Evolutionary conservation across 2,797 vertebrate species (phyloP), one percentile per base, ranked within the genome.

Genomic region (Pempheris klunzingeri): DNA sequence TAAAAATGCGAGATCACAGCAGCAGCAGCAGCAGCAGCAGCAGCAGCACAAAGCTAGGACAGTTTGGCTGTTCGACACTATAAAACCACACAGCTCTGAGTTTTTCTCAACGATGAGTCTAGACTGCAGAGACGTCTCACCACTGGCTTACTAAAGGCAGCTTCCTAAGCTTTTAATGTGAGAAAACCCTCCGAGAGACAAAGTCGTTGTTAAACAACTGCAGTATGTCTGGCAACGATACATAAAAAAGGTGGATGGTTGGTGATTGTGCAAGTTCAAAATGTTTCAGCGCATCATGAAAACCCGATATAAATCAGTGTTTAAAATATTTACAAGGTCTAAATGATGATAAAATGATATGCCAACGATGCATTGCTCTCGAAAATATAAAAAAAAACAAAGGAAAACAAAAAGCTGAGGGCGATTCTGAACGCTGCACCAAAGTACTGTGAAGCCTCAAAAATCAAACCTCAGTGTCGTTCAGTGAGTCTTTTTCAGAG

Each of bases 251-350:
- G 28, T 69, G 83, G 84, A 83, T 86, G 77, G 73, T 77, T 85
- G 71, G 87, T 80, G 91, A 92, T 87, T 90, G 93, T 94, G 93
- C 91, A 90, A 92, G 85, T 88, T 90, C 86, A 88, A 80, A 88
- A 85, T 20, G 47, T 81, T 59, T 93, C 84, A 88, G 85, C 82
- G 71, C 80, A 58, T 88, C 69, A 80, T 81, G 88, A 90, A 89
- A 94, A 85, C 81, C 86, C 75, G 54, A 78, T 53, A 77, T 63
- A 66, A 67, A 90, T 94, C 90, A 88, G 91, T 92, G 91, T 89
- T 88, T 92, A 89, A 89, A 92, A 92, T 94, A 94, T 94, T 88
- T 93, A 95, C 94, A 95, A 64, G 68, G 79, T 71, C 74, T 80
- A 91, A 92, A 82, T 78, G 61, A 84, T 77, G 81, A 71, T 91